These are phyloP conservation scores for Catharus ustulatus DNA, from an alignment of 2,797 vertebrate species.

Conservation along the genomic window DNA sequence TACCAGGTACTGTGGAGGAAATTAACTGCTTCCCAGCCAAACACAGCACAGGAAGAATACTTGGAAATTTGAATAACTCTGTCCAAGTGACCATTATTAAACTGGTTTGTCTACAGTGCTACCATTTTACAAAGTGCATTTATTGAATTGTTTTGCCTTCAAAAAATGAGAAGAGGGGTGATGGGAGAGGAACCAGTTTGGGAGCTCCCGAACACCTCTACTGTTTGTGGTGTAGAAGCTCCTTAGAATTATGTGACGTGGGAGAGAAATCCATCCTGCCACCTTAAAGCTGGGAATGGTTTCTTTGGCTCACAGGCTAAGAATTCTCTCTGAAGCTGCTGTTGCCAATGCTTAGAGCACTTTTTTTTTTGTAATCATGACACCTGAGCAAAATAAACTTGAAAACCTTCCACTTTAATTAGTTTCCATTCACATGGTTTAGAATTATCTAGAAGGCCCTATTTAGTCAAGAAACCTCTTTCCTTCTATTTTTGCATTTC, in stretches of 20 bases:
- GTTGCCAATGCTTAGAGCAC: background rate
- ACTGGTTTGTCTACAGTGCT: background rate
- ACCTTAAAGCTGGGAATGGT: background rate
- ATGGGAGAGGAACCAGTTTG: background rate
- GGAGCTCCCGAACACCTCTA: background rate
- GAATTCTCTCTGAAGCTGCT: background rate
- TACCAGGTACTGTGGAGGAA: background rate
- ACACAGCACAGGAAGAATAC: background rate
- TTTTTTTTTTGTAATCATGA: background rate
- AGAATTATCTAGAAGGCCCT: background rate
- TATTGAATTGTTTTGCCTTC: background rate
- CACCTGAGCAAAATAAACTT: background rate
- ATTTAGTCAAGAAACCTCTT: background rate
- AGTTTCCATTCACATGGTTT: background rate
- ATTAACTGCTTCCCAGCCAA: background rate
- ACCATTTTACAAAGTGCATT: background rate
- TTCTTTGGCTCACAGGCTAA: background rate
- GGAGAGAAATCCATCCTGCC: background rate
- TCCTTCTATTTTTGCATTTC: background rate
- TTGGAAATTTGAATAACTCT: background rate
- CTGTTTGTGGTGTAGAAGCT: background rate
- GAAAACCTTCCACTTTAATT: background rate
- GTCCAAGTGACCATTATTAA: background rate
- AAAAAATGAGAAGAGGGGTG: background rate
- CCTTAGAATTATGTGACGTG: background rate